Conservation (phyloP, 2,888 invertebrate genomes). For the Plebejus melissa region DNA sequence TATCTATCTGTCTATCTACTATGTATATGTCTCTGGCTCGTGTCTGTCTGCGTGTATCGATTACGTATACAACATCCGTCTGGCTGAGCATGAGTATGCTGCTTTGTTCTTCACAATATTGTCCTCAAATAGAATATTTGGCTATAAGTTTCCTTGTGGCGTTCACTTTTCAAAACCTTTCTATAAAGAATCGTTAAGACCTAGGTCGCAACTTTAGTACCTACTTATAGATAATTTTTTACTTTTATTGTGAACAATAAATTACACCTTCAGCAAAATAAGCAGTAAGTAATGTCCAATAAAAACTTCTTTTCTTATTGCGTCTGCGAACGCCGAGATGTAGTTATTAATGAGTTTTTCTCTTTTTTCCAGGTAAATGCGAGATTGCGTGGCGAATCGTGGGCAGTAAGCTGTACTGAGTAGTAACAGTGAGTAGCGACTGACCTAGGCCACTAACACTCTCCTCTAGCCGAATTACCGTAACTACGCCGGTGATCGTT, state of each 20-base stretch:
- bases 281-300: slow-evolving; percentile 35
- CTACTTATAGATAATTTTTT: not conserved
- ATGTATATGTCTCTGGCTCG: not conserved
- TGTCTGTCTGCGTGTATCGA: not conserved
- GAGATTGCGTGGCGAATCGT: slow-evolving; percentile 23
- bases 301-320: slow-evolving; percentile 39
- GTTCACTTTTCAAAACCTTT: not conserved
- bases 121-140: not conserved
- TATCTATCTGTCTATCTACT: not conserved
- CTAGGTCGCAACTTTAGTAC: not conserved
- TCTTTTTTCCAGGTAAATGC: slow-evolving; percentile 50
- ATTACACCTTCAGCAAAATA: slow-evolving; percentile 17
- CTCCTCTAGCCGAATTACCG: slow-evolving; percentile 77
- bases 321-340: slow-evolving; percentile 41
- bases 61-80: not conserved
- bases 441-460: slow-evolving; percentile 74
- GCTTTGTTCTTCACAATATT: not conserved
- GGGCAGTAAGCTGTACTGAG: slow-evolving; percentile 19
- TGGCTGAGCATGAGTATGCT: not conserved
- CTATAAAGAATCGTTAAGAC: not conserved
- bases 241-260: slow-evolving; percentile 12
- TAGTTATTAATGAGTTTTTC: slow-evolving; percentile 43
- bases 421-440: slow-evolving; percentile 43
- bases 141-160: not conserved
- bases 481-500: slow-evolving; percentile 74